Evolutionary conservation across 2,113 vertebrate species (phyloP).

Genomic region (Ardeotis arabs): DNA sequence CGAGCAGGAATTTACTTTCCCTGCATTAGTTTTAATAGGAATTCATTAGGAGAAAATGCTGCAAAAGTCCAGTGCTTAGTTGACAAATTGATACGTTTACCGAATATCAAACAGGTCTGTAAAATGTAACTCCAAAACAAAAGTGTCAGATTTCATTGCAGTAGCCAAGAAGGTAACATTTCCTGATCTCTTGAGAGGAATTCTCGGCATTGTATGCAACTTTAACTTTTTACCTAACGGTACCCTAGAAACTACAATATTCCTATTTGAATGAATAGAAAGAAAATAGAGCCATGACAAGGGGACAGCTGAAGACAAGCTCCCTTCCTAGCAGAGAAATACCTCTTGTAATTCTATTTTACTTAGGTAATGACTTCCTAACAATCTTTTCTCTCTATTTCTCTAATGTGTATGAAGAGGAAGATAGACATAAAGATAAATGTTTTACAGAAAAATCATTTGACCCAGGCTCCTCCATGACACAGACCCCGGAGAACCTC

Average conservation of each 20-base stretch:
- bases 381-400: not conserved
- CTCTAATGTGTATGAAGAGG: constrained; percentile 13
- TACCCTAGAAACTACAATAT: constrained; percentile 26
- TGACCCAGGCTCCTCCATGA: not conserved
- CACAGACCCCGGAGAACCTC: not conserved
- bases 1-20: not conserved
- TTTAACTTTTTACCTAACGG: constrained; percentile 20
- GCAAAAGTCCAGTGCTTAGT: not conserved
- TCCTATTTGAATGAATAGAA: not conserved
- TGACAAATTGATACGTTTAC: not conserved
- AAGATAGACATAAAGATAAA: constrained; percentile 37
- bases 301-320: not conserved
- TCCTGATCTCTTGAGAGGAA: constrained; percentile 11
- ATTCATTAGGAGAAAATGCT: not conserved
- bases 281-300: not conserved
- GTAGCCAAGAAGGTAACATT: constrained; percentile 44
- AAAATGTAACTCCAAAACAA: constrained; percentile 26
- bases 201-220: not conserved
- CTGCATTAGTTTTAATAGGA: not conserved
- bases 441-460: not conserved
- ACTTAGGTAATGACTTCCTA: not conserved
- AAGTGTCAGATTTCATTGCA: constrained; percentile 16
- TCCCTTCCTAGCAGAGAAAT: not conserved
- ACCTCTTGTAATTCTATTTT: not conserved
- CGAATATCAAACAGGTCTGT: not conserved